A percentile compares a stretch with the other conserved stretches of the same genome.
These are phyloP conservation scores for Rostratula benghalensis DNA, from an alignment of 2,113 vertebrate species.

Conservation along the genomic window DNA sequence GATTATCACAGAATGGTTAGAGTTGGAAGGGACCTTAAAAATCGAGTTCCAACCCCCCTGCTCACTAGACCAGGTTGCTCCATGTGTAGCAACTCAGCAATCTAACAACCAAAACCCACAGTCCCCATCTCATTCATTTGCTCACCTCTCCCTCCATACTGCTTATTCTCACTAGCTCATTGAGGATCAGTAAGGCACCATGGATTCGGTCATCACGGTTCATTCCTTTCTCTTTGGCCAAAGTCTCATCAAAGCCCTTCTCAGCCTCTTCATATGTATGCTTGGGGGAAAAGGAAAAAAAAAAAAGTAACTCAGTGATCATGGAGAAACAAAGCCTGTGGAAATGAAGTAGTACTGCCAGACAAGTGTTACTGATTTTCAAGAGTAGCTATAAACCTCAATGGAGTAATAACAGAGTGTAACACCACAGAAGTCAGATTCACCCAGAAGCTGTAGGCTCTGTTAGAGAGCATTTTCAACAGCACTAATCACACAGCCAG, in stretches of 20 bases:
- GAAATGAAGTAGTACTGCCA: neutral
- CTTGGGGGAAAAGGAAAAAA: constrained; percentile 61
- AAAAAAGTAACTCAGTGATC: neutral
- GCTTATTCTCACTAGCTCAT: constrained; percentile 97
- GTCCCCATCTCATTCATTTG: fast-evolving
- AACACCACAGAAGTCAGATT: neutral
- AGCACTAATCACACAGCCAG: neutral
- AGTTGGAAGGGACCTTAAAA: too few species aligned
- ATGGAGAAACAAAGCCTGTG: neutral
- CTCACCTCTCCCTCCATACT: constrained; percentile 99
- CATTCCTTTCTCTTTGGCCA: constrained; percentile 98
- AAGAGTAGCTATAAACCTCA: neutral
- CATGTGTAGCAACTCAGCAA: neutral
- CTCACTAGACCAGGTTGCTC: too few species aligned
- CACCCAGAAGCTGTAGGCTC: neutral
- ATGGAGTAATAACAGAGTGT: neutral
- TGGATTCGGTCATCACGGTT: constrained; percentile 96
- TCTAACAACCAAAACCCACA: neutral
- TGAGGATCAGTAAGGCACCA: constrained; percentile 94
- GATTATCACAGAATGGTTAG: too few species aligned
- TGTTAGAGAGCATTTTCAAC: neutral
- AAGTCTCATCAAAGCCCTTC: constrained; percentile 94
- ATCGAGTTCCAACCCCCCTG: too few species aligned
- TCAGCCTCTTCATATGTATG: constrained; percentile 98
- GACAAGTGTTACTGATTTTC: neutral